Evolutionary conservation across 2,888 invertebrate species (phyloP).

Genomic region (Rhodophaea formosa): DNA sequence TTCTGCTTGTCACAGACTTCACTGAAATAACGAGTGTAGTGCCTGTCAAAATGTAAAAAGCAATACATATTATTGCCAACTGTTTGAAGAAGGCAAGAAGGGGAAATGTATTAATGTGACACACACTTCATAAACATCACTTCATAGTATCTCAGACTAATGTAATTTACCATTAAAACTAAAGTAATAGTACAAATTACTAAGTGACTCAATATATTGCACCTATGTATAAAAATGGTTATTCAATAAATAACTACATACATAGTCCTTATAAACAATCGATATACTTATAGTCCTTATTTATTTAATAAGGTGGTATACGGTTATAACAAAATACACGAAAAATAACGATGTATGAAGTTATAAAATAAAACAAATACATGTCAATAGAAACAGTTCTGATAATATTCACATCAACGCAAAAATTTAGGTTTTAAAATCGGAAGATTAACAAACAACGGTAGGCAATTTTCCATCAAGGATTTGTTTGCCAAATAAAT

Average conservation of each 20-base stretch:
- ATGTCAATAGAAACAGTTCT: background rate
- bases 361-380: background rate
- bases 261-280: slow-evolving; percentile 55
- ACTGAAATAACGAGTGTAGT: background rate
- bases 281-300: slow-evolving; percentile 72
- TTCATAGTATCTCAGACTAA: slow-evolving; percentile 26
- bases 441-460: too few species aligned
- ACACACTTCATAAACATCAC: slow-evolving; percentile 21
- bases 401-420: too few species aligned
- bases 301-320: slow-evolving; percentile 76
- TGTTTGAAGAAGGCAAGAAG: slow-evolving; percentile 3
- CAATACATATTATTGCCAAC: background rate
- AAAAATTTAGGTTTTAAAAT: too few species aligned
- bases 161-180: slow-evolving; percentile 11
- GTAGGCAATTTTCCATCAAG: too few species aligned
- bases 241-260: slow-evolving; percentile 74
- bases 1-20: too few species aligned
- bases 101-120: background rate
- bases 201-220: slow-evolving; percentile 40
- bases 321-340: slow-evolving; percentile 47
- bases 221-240: slow-evolving; percentile 62
- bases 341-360: slow-evolving; percentile 6
- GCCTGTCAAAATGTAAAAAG: background rate
- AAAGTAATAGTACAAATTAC: slow-evolving; percentile 19
- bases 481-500: too few species aligned